Percentiles rank a stretch among this genome's conserved stretches.
These are phyloP conservation scores for Agriopis leucophaearia DNA, from an alignment of 2,888 invertebrate species.

Conservation along the genomic window DNA sequence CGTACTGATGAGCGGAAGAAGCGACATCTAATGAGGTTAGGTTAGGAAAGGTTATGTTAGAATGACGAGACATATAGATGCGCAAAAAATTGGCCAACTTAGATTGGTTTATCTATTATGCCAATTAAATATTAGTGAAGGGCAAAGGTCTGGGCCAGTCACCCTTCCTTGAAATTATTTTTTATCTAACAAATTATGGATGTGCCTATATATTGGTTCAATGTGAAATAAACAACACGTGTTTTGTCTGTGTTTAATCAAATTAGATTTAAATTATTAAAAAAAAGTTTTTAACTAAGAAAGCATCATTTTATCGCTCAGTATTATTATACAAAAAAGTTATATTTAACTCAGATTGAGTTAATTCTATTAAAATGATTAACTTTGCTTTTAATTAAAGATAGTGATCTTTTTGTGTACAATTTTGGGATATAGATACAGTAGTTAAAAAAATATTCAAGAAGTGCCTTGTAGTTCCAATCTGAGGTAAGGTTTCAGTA, in stretches of 20 bases:
- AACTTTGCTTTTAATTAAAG: no score
- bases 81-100: background rate
- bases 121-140: conserved; percentile 1
- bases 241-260: background rate
- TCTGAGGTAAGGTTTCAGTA: no score
- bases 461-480: no score
- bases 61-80: background rate
- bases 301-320: no score
- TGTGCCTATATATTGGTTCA: background rate
- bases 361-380: no score
- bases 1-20: conserved; percentile 45
- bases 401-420: no score
- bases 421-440: no score
- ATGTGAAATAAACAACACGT: background rate
- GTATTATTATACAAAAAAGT: no score
- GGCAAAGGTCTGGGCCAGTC: conserved; percentile 26
- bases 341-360: no score
- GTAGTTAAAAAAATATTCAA: no score
- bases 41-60: conserved; percentile 9
- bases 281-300: no score
- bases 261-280: no score
- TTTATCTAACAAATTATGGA: background rate
- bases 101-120: conserved; percentile 4
- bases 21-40: conserved; percentile 32
- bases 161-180: conserved; percentile 9